phyloP scores from a whole-genome alignment of 2,888 invertebrate species.

The Dastarcus helophoroides region DNA sequence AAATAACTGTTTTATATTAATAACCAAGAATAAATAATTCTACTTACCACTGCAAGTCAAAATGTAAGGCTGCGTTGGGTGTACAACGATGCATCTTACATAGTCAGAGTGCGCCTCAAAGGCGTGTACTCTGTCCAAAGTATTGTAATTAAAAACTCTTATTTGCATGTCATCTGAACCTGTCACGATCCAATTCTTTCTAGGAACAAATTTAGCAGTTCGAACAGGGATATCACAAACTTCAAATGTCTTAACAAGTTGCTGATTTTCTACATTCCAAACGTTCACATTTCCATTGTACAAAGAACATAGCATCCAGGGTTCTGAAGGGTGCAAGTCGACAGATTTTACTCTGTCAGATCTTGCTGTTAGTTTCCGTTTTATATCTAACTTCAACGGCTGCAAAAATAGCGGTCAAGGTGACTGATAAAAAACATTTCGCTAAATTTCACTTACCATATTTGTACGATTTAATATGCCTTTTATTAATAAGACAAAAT shows the following conservation, averaged over 20 bases:
- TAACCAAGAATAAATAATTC: constrained; percentile 1
- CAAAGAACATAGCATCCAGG: constrained; percentile 96
- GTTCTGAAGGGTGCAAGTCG: constrained; percentile 94
- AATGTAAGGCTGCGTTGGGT: constrained; percentile 94
- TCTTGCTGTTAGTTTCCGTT: constrained; percentile 91
- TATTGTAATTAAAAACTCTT: constrained; percentile 97
- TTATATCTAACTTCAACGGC: constrained; percentile 96
- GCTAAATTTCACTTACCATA: too few species aligned
- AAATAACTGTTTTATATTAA: too few species aligned
- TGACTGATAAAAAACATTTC: too few species aligned
- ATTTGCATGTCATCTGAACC: constrained; percentile 96
- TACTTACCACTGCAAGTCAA: constrained; percentile 88
- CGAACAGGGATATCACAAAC: constrained; percentile 95
- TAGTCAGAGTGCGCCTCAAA: constrained; percentile 99
- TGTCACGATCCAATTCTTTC: constrained; percentile 98
- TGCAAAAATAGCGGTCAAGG: constrained; percentile 32
- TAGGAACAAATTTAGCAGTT: constrained; percentile 88
- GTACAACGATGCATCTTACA: constrained; percentile 89
- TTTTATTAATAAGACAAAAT: too few species aligned
- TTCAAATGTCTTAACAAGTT: constrained; percentile 78
- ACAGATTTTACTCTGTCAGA: constrained; percentile 98
- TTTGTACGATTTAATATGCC: too few species aligned
- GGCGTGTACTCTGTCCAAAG: constrained; percentile 86
- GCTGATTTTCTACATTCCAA: constrained; percentile 97
- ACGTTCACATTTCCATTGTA: constrained; percentile 99